Conservation (phyloP, 2,797 vertebrate species). For the Sebastes baramenuke region DNA sequence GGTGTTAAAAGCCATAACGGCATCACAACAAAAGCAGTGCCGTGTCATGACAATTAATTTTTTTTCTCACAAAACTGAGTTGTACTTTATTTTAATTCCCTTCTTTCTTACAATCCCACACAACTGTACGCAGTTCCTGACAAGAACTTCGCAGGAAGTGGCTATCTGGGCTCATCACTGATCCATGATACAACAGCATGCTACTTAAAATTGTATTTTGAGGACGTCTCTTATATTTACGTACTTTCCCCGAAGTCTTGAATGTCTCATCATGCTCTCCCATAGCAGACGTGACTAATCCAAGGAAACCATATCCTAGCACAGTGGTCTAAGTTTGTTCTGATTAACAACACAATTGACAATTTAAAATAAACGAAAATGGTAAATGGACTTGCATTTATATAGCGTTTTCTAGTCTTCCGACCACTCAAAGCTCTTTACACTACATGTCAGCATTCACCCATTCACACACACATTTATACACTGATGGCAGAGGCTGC, state of each 20-base stretch:
- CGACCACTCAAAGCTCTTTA: no score
- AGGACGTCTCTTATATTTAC: background rate
- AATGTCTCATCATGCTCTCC: conserved; percentile 35
- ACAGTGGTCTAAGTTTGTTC: background rate
- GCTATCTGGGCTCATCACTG: background rate
- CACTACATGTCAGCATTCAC: no score
- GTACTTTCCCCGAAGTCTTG: background rate
- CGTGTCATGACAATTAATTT: background rate
- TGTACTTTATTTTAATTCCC: background rate
- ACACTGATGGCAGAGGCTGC: no score
- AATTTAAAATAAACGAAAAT: background rate
- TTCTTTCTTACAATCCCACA: background rate
- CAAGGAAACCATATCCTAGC: conserved; percentile 21
- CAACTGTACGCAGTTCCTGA: background rate
- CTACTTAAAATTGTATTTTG: background rate
- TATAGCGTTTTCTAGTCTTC: no score
- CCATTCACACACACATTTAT: no score
- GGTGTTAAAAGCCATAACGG: background rate
- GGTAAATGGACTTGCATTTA: no score
- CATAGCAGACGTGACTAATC: conserved; percentile 33
- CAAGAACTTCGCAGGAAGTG: background rate
- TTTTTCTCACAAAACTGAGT: background rate
- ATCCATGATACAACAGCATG: background rate
- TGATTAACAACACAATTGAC: background rate
- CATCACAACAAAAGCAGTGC: background rate